These are phyloP conservation scores for Heliangelus exortis DNA, from an alignment of 2,797 vertebrate species.

Conservation along the genomic window DNA sequence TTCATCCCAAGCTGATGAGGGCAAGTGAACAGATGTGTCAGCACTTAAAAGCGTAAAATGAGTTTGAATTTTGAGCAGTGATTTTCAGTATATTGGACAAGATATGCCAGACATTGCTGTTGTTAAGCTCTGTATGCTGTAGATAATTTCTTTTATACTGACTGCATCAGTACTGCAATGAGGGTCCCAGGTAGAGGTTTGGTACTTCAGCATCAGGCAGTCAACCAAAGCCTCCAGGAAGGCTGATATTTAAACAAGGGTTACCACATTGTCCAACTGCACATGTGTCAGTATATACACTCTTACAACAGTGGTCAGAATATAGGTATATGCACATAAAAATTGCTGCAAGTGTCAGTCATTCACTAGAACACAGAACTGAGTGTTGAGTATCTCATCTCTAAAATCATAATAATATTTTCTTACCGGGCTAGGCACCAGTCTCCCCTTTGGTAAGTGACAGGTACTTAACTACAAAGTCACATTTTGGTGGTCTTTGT, in stretches of 20 bases:
- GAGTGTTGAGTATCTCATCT: background rate
- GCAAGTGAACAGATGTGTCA: background rate
- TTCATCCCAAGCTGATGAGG: background rate
- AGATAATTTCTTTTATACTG: background rate
- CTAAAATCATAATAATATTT: background rate
- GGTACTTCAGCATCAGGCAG: background rate
- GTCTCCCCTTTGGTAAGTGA: background rate
- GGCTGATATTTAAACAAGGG: background rate
- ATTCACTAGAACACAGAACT: background rate
- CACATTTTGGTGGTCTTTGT: background rate
- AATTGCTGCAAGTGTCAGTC: background rate
- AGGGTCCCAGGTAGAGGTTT: background rate
- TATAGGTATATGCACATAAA: background rate
- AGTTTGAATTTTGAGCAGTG: background rate
- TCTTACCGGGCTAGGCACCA: background rate
- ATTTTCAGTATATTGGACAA: background rate
- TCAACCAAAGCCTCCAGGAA: background rate
- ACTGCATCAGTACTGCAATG: background rate
- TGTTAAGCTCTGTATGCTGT: background rate
- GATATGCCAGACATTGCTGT: background rate
- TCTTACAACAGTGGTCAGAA: background rate
- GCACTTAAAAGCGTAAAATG: background rate
- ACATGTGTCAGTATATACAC: accelerated
- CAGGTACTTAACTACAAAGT: background rate
- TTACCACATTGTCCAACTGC: background rate